Conservation (phyloP, 2,888 invertebrate species). For the Campoplex capitator region DNA sequence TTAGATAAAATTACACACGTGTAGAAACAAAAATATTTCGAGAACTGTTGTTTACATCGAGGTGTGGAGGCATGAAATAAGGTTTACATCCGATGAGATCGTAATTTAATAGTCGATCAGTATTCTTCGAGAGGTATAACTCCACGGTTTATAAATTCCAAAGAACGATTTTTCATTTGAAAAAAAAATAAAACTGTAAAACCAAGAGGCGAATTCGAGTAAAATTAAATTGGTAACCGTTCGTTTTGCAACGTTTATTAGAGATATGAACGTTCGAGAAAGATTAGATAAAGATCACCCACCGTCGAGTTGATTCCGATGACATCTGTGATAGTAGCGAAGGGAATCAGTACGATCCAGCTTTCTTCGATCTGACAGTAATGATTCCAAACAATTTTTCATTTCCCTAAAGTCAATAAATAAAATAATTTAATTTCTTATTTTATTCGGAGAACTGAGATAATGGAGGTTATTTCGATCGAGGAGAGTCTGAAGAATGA, state of each 20-base stretch:
- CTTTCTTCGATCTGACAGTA: neutral
- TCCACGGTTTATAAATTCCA: neutral
- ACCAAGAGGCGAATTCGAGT: neutral
- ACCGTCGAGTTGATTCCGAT: neutral
- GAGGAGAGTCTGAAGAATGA: conserved; percentile 41
- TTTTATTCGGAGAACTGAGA: neutral
- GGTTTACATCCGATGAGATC: neutral
- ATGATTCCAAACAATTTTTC: neutral
- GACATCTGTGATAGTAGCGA: neutral
- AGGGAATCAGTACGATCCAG: neutral
- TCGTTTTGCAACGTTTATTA: neutral
- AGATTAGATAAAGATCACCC: conserved; percentile 7
- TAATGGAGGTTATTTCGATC: conserved; percentile 53
- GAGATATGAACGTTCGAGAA: neutral
- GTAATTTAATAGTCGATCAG: neutral
- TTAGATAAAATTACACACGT: neutral
- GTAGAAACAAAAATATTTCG: neutral
- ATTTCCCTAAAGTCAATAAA: neutral
- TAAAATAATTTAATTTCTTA: neutral
- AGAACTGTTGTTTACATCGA: neutral
- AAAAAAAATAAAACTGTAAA: neutral
- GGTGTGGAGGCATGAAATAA: neutral
- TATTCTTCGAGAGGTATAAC: neutral
- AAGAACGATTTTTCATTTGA: too few species aligned
- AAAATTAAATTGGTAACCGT: neutral